A percentile compares a stretch with the other conserved stretches of the same genome.
These are phyloP conservation scores for Parapsyche elsis DNA, from an alignment of 1,140 invertebrate species.

Conservation along the genomic window DNA sequence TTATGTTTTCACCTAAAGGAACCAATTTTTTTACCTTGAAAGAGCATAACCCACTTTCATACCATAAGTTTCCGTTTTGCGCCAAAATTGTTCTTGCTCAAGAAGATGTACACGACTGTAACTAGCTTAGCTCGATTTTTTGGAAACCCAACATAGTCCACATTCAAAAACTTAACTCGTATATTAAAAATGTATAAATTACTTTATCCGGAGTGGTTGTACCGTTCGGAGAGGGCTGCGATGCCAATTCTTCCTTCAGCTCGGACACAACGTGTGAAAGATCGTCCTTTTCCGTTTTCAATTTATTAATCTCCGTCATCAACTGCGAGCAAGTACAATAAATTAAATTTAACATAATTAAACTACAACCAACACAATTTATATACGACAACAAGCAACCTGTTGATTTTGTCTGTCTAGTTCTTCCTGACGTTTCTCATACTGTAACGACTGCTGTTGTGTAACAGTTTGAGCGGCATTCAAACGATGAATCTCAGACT, in stretches of 20 bases:
- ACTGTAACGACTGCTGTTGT: constrained; percentile 60
- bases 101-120: no score
- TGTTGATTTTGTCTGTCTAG: constrained; percentile 66
- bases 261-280: constrained; percentile 58
- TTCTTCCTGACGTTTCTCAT: constrained; percentile 66
- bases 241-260: constrained; percentile 47
- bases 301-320: constrained; percentile 63
- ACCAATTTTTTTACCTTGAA: no score
- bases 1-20: no score
- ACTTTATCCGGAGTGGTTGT: constrained; percentile 54
- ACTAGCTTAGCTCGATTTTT: no score
- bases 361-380: background rate
- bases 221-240: constrained; percentile 50
- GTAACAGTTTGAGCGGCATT: constrained; percentile 62
- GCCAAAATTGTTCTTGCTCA: no score
- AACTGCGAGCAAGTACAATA: constrained; percentile 42
- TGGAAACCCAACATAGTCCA: no score
- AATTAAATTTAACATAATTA: background rate
- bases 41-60: no score
- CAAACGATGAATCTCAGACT: background rate
- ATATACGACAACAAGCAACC: constrained; percentile 57
- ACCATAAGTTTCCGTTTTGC: no score
- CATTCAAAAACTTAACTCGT: no score
- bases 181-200: background rate
- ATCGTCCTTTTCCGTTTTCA: constrained; percentile 62